Evolutionary conservation across 2,888 invertebrate genomes (phyloP).

Genomic region (Margaritifera margaritifera): DNA sequence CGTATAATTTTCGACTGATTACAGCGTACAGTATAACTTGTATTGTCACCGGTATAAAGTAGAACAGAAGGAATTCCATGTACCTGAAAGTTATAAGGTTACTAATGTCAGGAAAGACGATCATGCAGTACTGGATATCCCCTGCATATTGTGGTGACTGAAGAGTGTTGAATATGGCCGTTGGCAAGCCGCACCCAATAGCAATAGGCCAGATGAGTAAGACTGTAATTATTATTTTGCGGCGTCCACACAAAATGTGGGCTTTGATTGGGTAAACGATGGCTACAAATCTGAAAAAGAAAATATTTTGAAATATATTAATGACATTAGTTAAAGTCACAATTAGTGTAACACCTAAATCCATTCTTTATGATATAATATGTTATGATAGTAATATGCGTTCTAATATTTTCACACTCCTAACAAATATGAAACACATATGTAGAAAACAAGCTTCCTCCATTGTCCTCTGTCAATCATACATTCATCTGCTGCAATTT

Average conservation of each 20-base stretch:
- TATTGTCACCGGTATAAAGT: conserved; percentile 68
- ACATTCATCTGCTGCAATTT: too few relatives aligned
- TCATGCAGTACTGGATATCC: conserved; percentile 57
- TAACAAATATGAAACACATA: too few relatives aligned
- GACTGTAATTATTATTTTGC: conserved; percentile 67
- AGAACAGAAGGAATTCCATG: conserved; percentile 68
- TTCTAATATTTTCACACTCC: too few relatives aligned
- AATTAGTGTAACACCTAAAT: too few relatives aligned
- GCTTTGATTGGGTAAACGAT: conserved; percentile 73
- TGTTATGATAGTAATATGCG: too few relatives aligned
- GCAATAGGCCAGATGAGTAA: conserved; percentile 69
- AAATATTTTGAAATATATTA: too few relatives aligned
- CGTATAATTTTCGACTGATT: conserved; percentile 67
- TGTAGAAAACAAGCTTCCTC: too few relatives aligned
- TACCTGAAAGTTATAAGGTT: conserved; percentile 61
- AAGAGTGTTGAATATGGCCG: conserved; percentile 60
- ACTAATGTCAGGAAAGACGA: conserved; percentile 52
- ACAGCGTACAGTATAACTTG: conserved; percentile 69
- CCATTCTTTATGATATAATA: too few relatives aligned
- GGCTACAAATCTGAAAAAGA: conserved; percentile 70
- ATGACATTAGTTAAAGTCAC: too few relatives aligned
- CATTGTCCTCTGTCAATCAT: too few relatives aligned
- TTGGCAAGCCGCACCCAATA: conserved; percentile 66
- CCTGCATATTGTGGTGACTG: conserved; percentile 26
- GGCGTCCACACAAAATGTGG: conserved; percentile 69